A percentile compares a stretch with the other conserved stretches of the same genome.
These are phyloP conservation scores for Acropora yongei DNA, from an alignment of 64 coral and sea anemone genomes.

Conservation along the genomic window DNA sequence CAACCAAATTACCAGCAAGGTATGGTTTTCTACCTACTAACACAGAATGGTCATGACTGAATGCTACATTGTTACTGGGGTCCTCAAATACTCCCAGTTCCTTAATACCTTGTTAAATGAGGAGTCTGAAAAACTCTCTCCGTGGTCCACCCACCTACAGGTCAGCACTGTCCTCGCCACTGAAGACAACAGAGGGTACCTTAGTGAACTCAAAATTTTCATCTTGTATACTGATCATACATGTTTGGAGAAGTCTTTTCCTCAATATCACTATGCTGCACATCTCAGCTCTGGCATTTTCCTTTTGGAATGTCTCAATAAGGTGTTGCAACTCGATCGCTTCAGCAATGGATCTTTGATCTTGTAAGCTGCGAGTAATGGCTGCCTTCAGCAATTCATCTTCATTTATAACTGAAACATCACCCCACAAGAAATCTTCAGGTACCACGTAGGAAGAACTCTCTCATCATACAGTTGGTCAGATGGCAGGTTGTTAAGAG, in stretches of 20 bases:
- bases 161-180: neutral
- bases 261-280: no score
- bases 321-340: no score
- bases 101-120: neutral
- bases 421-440: neutral
- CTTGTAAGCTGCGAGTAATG: neutral
- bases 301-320: no score
- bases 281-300: no score
- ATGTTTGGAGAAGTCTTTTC: no score
- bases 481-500: no score
- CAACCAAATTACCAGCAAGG: constrained; percentile 1
- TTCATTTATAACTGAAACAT: neutral
- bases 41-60: neutral
- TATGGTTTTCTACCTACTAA: neutral
- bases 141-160: neutral
- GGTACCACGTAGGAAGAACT: neutral
- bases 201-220: no score
- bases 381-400: neutral
- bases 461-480: neutral
- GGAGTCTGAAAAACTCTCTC: neutral
- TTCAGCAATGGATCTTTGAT: neutral
- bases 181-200: neutral
- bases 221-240: no score
- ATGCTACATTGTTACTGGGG: neutral
- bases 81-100: constrained; percentile 3